Evolutionary conservation across 2,797 vertebrate species (phyloP).

Genomic region (Adelosebastes latens): DNA sequence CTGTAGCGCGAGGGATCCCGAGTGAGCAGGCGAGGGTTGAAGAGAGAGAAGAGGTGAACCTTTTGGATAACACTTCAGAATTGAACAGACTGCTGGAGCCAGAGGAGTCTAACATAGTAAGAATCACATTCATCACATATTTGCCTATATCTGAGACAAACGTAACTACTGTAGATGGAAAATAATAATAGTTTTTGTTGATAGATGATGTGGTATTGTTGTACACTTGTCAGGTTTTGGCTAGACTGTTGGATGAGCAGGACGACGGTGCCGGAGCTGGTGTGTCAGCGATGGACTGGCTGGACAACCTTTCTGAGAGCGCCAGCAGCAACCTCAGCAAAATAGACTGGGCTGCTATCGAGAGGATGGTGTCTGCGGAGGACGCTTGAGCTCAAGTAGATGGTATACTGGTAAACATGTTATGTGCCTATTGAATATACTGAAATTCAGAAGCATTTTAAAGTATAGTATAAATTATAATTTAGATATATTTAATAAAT

Average conservation of each 20-base stretch:
- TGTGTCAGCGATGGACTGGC: conserved; percentile 35
- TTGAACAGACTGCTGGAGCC: conserved; percentile 68
- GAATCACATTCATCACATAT: background rate
- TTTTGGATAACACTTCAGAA: conserved; percentile 78
- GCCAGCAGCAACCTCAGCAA: conserved; percentile 88
- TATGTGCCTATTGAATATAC: conserved; percentile 6
- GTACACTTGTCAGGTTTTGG: conserved; percentile 59
- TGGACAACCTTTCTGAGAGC: conserved; percentile 84
- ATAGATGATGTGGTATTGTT: background rate
- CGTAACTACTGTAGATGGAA: background rate
- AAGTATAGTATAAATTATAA: background rate
- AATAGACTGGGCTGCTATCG: conserved; percentile 92
- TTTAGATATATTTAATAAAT: background rate
- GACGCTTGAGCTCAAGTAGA: conserved; percentile 49
- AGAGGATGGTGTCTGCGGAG: conserved; percentile 87
- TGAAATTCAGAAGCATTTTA: conserved; percentile 5
- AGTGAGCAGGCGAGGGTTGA: conserved; percentile 19
- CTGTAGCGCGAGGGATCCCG: conserved; percentile 12
- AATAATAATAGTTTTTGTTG: background rate
- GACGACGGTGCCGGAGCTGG: background rate
- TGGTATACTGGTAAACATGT: background rate
- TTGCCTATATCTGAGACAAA: background rate
- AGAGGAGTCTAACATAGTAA: conserved; percentile 54
- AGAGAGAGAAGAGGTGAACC: conserved; percentile 73
- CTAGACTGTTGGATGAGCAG: conserved; percentile 29